Base-by-base conservation (phyloP, 2,888 invertebrate species). In the Agelastica alni region DNA sequence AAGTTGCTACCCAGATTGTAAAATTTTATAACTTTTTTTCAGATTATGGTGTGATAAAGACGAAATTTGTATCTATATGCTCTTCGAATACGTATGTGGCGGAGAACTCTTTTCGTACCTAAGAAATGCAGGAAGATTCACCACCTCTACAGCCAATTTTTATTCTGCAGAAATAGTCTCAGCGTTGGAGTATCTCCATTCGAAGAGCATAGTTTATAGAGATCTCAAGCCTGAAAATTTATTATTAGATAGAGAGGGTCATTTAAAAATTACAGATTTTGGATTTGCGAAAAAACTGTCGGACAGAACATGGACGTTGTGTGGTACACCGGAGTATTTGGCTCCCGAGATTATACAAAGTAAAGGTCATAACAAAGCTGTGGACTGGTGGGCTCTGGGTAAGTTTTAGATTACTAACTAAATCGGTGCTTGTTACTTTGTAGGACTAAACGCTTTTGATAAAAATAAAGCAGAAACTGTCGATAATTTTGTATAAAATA, bases 341-440 rank as follows among this genome's bases (percentile, higher is more conserved):
- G 97, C 98, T 37, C 94, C 94, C 9, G 96, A 97, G 79, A 96
- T 97, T 62, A 96, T 97, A 66, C 96, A 95, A 76, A 94, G 94
- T 68, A 96, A 96, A 81, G 98, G 98, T 28, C 97, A 98, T 79
- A 97, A 97, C 75, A 95, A 93, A 75, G 96, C 96, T 4, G 97
- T 98, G 0, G 98, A 98, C 75, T 98, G 96, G 96, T 98, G 97
- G 97, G 96, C 97, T 13, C 81, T 98, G 71, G 97, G 91, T 91
- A 76, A 77, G 7, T 9, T n/a, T n/a, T n/a, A n/a, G n/a, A n/a
- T n/a, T n/a, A n/a, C n/a, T n/a, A n/a, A n/a, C n/a, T n/a, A n/a
- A n/a, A n/a, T n/a, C n/a, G n/a, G n/a, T n/a, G n/a, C n/a, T n/a
- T n/a, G n/a, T n/a, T n/a, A n/a, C n/a, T n/a, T n/a, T n/a, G n/a